phyloP scores from a whole-genome alignment of 2,888 invertebrate species.

The Aquatica leii region DNA sequence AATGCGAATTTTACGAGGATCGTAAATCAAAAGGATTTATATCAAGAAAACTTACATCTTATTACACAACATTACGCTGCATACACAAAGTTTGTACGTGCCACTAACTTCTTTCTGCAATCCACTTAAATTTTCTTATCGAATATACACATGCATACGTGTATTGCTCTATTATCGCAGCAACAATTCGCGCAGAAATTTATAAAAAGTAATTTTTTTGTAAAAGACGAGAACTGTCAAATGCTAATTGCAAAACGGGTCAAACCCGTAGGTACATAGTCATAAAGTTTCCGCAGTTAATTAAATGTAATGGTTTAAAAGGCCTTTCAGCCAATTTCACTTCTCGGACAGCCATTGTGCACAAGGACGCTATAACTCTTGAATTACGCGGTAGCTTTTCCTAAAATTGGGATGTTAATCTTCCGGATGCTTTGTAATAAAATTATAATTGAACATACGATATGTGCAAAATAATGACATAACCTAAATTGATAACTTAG shows the following conservation, averaged over 20 bases:
- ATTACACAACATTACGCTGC: slow-evolving; percentile 39
- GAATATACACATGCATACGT: slow-evolving; percentile 14
- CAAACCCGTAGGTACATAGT: slow-evolving; percentile 40
- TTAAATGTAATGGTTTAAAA: slow-evolving; percentile 54
- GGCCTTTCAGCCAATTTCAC: slow-evolving; percentile 52
- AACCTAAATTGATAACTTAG: slow-evolving; percentile 24
- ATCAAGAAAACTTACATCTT: slow-evolving; percentile 38
- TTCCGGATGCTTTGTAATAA: slow-evolving; percentile 38
- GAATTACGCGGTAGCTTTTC: slow-evolving; percentile 41
- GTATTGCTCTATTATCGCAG: slow-evolving; percentile 14
- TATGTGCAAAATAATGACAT: slow-evolving; percentile 19
- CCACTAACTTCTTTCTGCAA: slow-evolving; percentile 26
- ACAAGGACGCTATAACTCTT: slow-evolving; percentile 43
- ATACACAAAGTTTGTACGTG: slow-evolving; percentile 34
- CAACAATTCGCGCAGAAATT: slow-evolving; percentile 11
- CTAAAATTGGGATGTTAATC: slow-evolving; percentile 40
- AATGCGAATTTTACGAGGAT: slow-evolving; percentile 36
- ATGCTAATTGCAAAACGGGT: slow-evolving; percentile 49
- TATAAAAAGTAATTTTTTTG: neutral
- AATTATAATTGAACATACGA: slow-evolving; percentile 37
- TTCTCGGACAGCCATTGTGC: slow-evolving; percentile 45
- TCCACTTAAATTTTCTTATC: slow-evolving; percentile 26
- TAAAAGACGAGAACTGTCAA: slow-evolving; percentile 43
- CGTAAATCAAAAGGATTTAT: slow-evolving; percentile 40
- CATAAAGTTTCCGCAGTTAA: slow-evolving; percentile 51